Evolutionary conservation across 2,888 invertebrate species (phyloP), one percentile per base, ranked within the genome.

Genomic region (Phengaris alcon): DNA sequence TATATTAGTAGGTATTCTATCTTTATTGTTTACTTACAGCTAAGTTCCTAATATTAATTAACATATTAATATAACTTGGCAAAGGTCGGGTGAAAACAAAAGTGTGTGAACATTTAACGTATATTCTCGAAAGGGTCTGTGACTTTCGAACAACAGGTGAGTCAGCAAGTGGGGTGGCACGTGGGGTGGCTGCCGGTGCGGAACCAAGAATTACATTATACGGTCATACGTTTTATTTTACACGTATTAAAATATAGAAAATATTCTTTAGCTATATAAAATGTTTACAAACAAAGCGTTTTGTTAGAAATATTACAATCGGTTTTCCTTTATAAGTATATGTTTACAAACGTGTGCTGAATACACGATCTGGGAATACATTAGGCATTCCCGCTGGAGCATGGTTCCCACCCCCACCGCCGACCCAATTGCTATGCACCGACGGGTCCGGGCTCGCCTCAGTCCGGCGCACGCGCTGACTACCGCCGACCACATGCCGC

Each of bases 371-470:
- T 79, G 80, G 81, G 89, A 90, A 88, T 84, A 86, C 87, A 89
- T 88, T 82, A 81, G 81, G 83, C 86, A 86, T 91, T 91, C 93
- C 93, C 90, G 90, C 87, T 82, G 88, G 88, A 88, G 87, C 89
- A 89, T 90, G 90, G 89, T 91, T 93, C 93, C 92, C 93, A 93
- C 93, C 93, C 93, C 93, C 93, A 89, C 93, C 85, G 88, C 82
- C 91, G 89, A 91, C 91, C 92, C 87, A 92, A 87, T 93, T 93
- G 91, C 90, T 87, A 90, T 90, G 88, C 91, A 87, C 84, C 84
- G 86, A 83, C 88, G 84, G 87, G 85, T 84, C 85, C 84, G 84
- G 85, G 83, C 86, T 81, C 82, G 85, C 87, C 75, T 86, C 83
- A 84, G 86, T 85, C 83, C 83, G 88, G 86, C 81, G 81, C 80